Evolutionary conservation across 2,113 vertebrate genomes (phyloP).

Genomic region (Polypterus senegalus): DNA sequence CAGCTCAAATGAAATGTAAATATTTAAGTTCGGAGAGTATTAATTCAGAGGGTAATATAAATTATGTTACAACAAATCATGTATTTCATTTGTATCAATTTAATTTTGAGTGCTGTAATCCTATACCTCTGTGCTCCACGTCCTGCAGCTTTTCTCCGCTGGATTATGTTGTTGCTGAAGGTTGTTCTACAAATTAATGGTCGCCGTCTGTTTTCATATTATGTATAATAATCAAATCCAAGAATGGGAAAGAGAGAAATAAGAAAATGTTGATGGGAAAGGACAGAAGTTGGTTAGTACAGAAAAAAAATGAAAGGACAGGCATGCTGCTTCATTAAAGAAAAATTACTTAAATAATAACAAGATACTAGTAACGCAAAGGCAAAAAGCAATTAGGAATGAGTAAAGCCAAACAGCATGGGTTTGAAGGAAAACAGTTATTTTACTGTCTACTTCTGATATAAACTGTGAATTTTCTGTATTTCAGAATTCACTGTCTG

Average conservation of each 20-base stretch:
- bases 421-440: constrained; percentile 12
- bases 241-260: constrained; percentile 35
- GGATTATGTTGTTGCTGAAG: constrained; percentile 81
- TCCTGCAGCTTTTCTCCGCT: constrained; percentile 73
- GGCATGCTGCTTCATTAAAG: not conserved
- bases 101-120: not conserved
- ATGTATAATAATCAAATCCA: constrained; percentile 42
- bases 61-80: too few species aligned
- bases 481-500: too few species aligned
- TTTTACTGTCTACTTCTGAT: constrained; percentile 8
- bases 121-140: constrained; percentile 70
- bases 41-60: too few species aligned
- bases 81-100: too few species aligned
- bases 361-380: constrained; percentile 11
- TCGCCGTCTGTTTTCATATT: constrained; percentile 60
- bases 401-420: not conserved
- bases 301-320: constrained; percentile 39
- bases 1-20: too few species aligned
- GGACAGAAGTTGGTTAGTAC: constrained; percentile 49
- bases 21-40: too few species aligned
- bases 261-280: constrained; percentile 34
- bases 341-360: constrained; percentile 10
- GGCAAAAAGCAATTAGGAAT: constrained; percentile 7
- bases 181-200: constrained; percentile 81
- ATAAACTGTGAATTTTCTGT: too few species aligned